Evolutionary conservation across 2,888 invertebrate species (phyloP).

Genomic region (Morpho helenor): DNA sequence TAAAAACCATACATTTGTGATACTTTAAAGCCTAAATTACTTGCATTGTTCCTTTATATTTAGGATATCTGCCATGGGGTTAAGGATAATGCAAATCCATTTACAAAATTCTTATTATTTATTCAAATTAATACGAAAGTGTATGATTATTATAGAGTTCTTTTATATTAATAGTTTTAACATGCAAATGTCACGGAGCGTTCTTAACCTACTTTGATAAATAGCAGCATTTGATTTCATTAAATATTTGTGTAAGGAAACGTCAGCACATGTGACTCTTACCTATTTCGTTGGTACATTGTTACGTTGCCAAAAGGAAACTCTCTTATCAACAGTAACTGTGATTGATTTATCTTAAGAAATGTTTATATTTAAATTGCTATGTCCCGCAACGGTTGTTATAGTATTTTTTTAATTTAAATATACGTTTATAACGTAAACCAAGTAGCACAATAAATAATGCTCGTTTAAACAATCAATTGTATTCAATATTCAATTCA

Average conservation of each 20-base stretch:
- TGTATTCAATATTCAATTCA: too few relatives aligned
- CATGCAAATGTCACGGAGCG: conserved; percentile 2
- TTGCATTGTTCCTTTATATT: too few relatives aligned
- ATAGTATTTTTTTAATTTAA: too few relatives aligned
- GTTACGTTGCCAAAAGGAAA: conserved; percentile 43
- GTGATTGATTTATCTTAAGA: conserved; percentile 70
- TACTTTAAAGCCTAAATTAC: too few relatives aligned
- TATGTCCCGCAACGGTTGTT: conserved; percentile 7
- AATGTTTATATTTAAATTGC: conserved; percentile 17
- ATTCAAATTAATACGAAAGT: neutral
- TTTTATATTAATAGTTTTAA: neutral
- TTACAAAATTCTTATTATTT: too few relatives aligned
- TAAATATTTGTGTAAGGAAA: conserved; percentile 41
- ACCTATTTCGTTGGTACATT: conserved; percentile 33
- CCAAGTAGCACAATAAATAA: too few relatives aligned
- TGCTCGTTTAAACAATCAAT: too few relatives aligned
- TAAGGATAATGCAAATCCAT: too few relatives aligned
- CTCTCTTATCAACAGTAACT: conserved; percentile 50
- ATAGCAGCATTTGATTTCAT: conserved; percentile 37
- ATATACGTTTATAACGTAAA: neutral
- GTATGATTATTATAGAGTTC: neutral
- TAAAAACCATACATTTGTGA: too few relatives aligned
- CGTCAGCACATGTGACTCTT: conserved; percentile 64
- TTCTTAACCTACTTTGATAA: conserved; percentile 45
- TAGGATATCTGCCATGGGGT: too few relatives aligned